These are phyloP conservation scores for Drosophila seclusa DNA, from an alignment of 2,888 invertebrate genomes.

Conservation along the genomic window DNA sequence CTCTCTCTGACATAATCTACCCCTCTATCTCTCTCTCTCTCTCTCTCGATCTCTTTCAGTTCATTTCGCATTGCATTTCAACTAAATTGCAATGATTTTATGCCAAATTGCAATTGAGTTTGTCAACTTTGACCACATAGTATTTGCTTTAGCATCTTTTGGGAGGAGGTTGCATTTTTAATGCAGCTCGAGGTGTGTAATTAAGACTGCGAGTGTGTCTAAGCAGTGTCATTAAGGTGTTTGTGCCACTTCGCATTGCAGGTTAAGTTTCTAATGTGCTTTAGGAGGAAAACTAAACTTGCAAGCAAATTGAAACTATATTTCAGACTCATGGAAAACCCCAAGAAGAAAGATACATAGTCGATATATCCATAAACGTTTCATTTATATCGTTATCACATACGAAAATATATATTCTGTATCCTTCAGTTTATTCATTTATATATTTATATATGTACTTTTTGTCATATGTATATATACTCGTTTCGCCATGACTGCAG, in stretches of 20 bases:
- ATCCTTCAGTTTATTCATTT: too few relatives aligned
- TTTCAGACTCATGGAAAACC: neutral
- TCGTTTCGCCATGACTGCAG: neutral
- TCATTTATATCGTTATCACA: neutral
- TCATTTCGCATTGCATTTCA: conserved; percentile 55
- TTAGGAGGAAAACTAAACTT: neutral
- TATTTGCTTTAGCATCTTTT: neutral
- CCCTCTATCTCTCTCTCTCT: neutral
- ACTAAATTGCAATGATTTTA: conserved; percentile 77
- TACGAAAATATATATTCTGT: neutral
- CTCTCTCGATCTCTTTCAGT: conserved; percentile 3
- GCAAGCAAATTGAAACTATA: neutral
- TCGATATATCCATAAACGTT: neutral
- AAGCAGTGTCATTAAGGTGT: neutral
- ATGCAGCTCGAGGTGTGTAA: neutral
- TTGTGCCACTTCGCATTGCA: neutral
- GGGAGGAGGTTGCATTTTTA: neutral
- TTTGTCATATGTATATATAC: neutral
- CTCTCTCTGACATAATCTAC: conserved; percentile 3
- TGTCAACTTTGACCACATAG: conserved; percentile 34
- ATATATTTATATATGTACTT: neutral
- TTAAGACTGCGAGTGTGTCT: neutral
- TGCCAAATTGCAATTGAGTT: conserved; percentile 75
- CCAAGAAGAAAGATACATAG: neutral
- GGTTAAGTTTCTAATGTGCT: neutral